phyloP scores from a whole-genome alignment of 2,113 vertebrate species.

The Hemicordylus capensis region DNA sequence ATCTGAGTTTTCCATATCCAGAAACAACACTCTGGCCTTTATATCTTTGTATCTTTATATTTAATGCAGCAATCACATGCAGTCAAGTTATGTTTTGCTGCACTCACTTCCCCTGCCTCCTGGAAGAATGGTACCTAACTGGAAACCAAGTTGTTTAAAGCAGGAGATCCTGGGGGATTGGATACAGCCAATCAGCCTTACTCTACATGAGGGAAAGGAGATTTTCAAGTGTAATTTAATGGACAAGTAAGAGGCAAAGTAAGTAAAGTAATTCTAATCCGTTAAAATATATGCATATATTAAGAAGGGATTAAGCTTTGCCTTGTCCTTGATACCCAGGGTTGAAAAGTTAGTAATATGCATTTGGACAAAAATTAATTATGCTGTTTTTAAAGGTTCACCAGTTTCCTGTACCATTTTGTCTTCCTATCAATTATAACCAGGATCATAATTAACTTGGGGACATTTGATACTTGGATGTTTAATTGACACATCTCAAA shows the following conservation, averaged over 20 bases:
- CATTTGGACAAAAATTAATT: neutral
- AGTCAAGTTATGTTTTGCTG: too few species aligned
- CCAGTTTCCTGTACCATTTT: neutral
- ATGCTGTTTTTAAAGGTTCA: neutral
- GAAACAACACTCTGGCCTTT: neutral
- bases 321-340: neutral
- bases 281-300: neutral
- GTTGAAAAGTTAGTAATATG: neutral
- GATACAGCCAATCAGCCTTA: neutral
- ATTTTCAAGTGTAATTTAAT: neutral
- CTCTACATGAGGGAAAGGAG: neutral
- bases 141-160: too few species aligned
- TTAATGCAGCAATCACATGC: neutral
- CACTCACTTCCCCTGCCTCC: too few species aligned
- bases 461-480: neutral
- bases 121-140: too few species aligned
- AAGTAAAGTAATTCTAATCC: neutral
- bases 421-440: neutral
- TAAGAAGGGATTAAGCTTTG: neutral
- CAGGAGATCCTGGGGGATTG: neutral
- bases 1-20: neutral
- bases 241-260: neutral
- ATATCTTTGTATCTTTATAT: too few species aligned
- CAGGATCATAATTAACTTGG: neutral
- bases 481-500: conserved; percentile 34